Evolutionary conservation across 2,888 invertebrate genomes (phyloP), one percentile per base, ranked within the genome.

Genomic region (Cartodere bifasciata): DNA sequence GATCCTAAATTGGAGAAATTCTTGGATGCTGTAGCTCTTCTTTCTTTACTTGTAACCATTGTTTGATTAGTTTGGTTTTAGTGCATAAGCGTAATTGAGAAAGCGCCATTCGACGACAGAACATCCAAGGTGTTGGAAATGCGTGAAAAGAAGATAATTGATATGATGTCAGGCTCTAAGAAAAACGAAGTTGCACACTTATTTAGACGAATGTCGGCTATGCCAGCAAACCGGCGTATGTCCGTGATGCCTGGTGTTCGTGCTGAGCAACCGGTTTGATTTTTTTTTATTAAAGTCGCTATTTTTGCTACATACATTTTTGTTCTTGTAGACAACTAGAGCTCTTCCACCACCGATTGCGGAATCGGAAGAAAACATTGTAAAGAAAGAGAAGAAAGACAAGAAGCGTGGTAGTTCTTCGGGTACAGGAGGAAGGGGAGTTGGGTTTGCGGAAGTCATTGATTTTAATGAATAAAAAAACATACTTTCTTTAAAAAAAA

Each of bases 231-330:
- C 2, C 46, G 67, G 23, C 48, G 65, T 31, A 50, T 67, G 45
- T 61, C 63, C 2, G 57, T 67, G 6, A 63, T 66, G 57, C 67
- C 67, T 1, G 66, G 66, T 13, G 46, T 55, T 10, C n/a, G n/a
- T n/a, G n/a, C n/a, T n/a, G n/a, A n/a, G n/a, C n/a, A n/a, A n/a
- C n/a, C n/a, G n/a, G n/a, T n/a, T n/a, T n/a, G n/a, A n/a, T n/a
- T n/a, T n/a, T n/a, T n/a, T n/a, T n/a, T n/a, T n/a, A n/a, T n/a
- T n/a, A n/a, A n/a, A n/a, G n/a, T n/a, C n/a, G n/a, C n/a, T n/a
- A n/a, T n/a, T n/a, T n/a, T n/a, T n/a, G n/a, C n/a, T n/a, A n/a
- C n/a, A n/a, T n/a, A n/a, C n/a, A n/a, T n/a, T n/a, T n/a, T n/a
- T n/a, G n/a, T n/a, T n/a, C n/a, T n/a, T n/a, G n/a, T n/a, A n/a